Percentiles rank a stretch among this genome's conserved stretches.
These are phyloP conservation scores for Apodemus agrarius DNA, from an alignment of 2,797 vertebrate genomes.

Conservation along the genomic window DNA sequence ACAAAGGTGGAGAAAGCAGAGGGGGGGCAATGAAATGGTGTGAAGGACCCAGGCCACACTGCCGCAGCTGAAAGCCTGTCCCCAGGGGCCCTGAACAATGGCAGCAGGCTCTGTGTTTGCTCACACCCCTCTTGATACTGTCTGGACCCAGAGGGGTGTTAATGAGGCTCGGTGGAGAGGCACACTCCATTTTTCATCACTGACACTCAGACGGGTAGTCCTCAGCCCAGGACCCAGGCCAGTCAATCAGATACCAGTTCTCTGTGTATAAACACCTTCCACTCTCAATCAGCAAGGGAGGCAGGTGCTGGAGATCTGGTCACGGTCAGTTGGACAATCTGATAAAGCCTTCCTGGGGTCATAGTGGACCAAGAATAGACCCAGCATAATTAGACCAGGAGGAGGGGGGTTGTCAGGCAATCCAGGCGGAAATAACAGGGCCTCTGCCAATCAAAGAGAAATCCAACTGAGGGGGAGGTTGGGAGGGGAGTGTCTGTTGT, in stretches of 20 bases:
- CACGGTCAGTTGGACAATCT: conserved; percentile 77
- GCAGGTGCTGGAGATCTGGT: conserved; percentile 73
- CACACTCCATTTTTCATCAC: conserved; percentile 77
- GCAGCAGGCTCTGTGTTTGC: background rate
- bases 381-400: conserved; percentile 67
- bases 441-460: conserved; percentile 79
- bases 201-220: conserved; percentile 64
- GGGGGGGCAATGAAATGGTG: background rate
- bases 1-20: background rate
- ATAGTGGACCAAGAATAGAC: background rate
- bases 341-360: conserved; percentile 72
- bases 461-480: conserved; percentile 17
- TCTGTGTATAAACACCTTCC: conserved; percentile 73
- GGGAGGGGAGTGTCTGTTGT: background rate
- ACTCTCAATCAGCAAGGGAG: conserved; percentile 64
- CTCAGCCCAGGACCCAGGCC: conserved; percentile 31
- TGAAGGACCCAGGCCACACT: background rate
- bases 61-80: conserved; percentile 19
- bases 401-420: conserved; percentile 65
- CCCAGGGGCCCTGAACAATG: conserved; percentile 1
- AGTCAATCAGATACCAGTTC: conserved; percentile 72
- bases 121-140: conserved; percentile 21
- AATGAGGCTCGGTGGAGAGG: conserved; percentile 69
- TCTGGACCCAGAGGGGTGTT: conserved; percentile 59
- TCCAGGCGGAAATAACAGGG: conserved; percentile 75